These are phyloP conservation scores for Drosophila tropicalis DNA, from an alignment of 1,140 invertebrate genomes.

Conservation along the genomic window DNA sequence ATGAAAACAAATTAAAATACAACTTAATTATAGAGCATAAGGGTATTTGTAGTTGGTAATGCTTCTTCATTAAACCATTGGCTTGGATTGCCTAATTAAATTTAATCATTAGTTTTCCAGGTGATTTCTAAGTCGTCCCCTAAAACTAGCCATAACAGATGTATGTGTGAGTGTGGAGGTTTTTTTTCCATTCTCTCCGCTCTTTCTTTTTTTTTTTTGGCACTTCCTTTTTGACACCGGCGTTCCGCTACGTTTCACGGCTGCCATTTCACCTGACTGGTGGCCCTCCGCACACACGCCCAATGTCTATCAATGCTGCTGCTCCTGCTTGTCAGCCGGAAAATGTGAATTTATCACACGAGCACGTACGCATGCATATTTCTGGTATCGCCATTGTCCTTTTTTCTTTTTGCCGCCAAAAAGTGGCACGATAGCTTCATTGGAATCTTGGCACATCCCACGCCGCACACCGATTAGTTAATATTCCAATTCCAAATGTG, in stretches of 20 bases:
- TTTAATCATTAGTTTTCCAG: not conserved
- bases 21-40: too few species aligned
- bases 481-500: conserved; percentile 68
- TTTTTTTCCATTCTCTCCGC: not conserved
- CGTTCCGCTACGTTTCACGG: conserved; percentile 77
- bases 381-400: conserved; percentile 40
- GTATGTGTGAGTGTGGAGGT: conserved; percentile 2
- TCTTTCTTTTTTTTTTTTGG: conserved; percentile 46
- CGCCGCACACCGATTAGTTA: conserved; percentile 57
- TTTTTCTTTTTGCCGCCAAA: conserved; percentile 14
- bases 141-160: not conserved
- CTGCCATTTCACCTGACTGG: conserved; percentile 45
- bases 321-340: conserved; percentile 61
- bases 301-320: conserved; percentile 66
- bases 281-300: conserved; percentile 28
- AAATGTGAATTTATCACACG: conserved; percentile 81
- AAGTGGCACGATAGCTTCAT: conserved; percentile 45
- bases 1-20: too few species aligned
- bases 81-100: too few species aligned
- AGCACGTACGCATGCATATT: conserved; percentile 80
- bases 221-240: conserved; percentile 78
- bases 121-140: not conserved
- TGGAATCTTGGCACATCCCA: not conserved
- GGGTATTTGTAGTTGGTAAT: too few species aligned
- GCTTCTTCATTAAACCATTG: too few species aligned